These are phyloP conservation scores for Xerus rutilus DNA, from an alignment of 2,797 vertebrate genomes.

Conservation along the genomic window DNA sequence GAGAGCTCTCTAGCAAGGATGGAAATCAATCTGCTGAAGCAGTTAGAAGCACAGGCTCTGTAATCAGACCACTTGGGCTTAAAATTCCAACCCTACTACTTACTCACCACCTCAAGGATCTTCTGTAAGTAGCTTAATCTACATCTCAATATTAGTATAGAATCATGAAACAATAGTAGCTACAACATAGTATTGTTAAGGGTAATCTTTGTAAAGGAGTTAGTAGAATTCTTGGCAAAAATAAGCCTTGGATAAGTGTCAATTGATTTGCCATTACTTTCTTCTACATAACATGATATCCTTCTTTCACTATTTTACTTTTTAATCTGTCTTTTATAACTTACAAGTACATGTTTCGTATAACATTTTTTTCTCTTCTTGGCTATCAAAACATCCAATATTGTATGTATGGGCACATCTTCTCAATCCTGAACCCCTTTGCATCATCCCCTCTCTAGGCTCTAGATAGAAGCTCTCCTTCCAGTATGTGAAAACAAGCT, in stretches of 20 bases:
- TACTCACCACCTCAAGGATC: not conserved
- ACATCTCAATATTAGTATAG: not conserved
- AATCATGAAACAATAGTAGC: not conserved
- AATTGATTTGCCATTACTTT: not conserved
- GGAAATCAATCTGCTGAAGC: not conserved
- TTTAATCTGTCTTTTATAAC: not conserved
- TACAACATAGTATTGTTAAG: not conserved
- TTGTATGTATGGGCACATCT: not conserved
- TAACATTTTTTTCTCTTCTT: not conserved
- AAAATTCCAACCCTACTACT: not conserved
- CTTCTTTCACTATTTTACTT: not conserved
- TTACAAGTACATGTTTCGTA: not conserved
- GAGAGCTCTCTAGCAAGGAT: not conserved
- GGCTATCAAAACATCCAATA: not conserved
- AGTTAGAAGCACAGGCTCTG: not conserved
- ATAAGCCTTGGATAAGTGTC: not conserved
- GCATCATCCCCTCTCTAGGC: not conserved
- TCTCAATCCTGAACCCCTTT: not conserved
- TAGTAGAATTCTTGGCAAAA: not conserved
- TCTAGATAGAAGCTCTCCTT: not conserved
- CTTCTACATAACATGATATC: not conserved
- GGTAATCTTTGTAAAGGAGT: not conserved
- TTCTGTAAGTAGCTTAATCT: not conserved
- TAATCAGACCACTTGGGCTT: not conserved
- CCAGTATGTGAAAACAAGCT: not conserved